Evolutionary conservation across 2,888 invertebrate species (phyloP).

Genomic region (Dioctria linearis): DNA sequence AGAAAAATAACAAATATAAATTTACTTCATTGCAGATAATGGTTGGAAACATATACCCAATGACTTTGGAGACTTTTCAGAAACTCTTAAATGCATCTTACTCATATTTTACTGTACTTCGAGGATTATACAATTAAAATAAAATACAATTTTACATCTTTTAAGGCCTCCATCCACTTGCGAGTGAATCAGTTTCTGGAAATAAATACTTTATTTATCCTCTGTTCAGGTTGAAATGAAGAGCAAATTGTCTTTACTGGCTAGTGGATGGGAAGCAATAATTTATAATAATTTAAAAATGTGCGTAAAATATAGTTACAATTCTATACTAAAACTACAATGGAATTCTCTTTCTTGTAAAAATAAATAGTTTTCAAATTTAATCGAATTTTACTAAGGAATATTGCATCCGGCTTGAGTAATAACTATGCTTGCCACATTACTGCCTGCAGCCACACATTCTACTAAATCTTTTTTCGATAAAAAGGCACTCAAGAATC

Average conservation of each 20-base stretch:
- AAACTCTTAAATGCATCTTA: slow-evolving; percentile 68
- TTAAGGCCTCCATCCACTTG: too few relatives aligned
- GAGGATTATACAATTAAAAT: slow-evolving; percentile 56
- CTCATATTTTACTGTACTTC: slow-evolving; percentile 67
- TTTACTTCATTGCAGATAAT: slow-evolving; percentile 60
- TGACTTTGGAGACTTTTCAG: slow-evolving; percentile 66
- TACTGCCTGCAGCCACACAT: slow-evolving; percentile 71
- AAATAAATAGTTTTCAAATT: background rate
- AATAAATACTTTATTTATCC: too few relatives aligned
- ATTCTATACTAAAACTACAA: background rate
- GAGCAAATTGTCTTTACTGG: too few relatives aligned
- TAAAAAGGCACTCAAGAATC: slow-evolving; percentile 73
- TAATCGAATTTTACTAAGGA: slow-evolving; percentile 62
- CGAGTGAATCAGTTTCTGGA: too few relatives aligned
- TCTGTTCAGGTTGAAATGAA: too few relatives aligned
- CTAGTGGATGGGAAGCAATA: too few relatives aligned
- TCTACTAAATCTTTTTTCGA: slow-evolving; percentile 67
- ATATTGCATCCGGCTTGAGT: slow-evolving; percentile 72
- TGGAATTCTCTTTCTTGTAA: background rate
- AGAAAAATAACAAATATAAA: too few relatives aligned
- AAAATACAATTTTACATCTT: too few relatives aligned
- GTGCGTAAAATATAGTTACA: too few relatives aligned
- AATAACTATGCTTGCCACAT: slow-evolving; percentile 71
- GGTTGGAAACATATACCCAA: slow-evolving; percentile 64
- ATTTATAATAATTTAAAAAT: too few relatives aligned